Conservation (phyloP, 2,888 invertebrate genomes). For the Tribolium freemani region DNA sequence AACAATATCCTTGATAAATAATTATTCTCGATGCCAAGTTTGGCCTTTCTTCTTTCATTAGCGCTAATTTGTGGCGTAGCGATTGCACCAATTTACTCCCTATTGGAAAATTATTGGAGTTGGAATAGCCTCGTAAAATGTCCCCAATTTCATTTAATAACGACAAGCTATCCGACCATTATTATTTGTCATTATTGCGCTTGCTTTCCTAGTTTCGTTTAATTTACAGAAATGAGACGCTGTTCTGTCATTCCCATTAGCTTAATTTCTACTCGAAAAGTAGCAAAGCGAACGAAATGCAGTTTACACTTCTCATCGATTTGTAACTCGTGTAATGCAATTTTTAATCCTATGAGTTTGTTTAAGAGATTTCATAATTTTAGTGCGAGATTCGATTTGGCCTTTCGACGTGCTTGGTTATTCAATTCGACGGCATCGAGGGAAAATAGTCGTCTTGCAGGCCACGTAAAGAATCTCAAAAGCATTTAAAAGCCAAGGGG, state of each 20-base stretch:
- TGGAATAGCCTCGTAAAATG: conserved; percentile 42
- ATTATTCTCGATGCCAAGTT: conserved; percentile 20
- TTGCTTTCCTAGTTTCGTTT: conserved; percentile 34
- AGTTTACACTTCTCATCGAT: too few relatives aligned
- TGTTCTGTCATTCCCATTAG: conserved; percentile 4
- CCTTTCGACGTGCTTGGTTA: conserved; percentile 8
- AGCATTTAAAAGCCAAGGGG: conserved; percentile 43
- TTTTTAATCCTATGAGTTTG: too few relatives aligned
- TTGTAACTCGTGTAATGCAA: too few relatives aligned
- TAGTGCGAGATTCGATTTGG: too few relatives aligned
- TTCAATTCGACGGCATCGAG: conserved; percentile 32
- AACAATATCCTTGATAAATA: conserved; percentile 4
- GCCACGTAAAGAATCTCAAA: conserved; percentile 42
- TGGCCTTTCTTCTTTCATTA: conserved; percentile 41
- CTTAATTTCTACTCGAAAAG: neutral
- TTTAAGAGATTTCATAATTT: too few relatives aligned
- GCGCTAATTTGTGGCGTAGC: conserved; percentile 41
- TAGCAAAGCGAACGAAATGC: neutral
- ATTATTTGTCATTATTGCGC: conserved; percentile 37
- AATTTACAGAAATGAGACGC: conserved; percentile 26
- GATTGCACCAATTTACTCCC: conserved; percentile 41
- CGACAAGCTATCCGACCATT: conserved; percentile 30
- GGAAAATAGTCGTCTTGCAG: conserved; percentile 19
- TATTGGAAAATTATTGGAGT: conserved; percentile 44
- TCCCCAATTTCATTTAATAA: conserved; percentile 44